Percentiles rank a stretch among this genome's conserved stretches.
These are phyloP conservation scores for Meloidogyne chitwoodi DNA, from an alignment of 1,140 invertebrate species.

Conservation along the genomic window DNA sequence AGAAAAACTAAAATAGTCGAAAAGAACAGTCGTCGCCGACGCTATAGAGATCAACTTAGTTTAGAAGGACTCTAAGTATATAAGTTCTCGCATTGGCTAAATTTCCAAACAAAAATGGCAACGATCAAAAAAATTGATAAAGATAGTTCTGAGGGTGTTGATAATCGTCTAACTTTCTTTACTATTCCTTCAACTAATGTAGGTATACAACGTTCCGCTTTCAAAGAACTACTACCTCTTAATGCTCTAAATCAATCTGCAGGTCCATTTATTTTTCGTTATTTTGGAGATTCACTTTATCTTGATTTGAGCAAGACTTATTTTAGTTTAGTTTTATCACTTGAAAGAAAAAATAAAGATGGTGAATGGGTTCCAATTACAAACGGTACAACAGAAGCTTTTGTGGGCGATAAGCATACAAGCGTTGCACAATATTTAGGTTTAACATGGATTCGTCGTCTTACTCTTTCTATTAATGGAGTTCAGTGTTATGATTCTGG, in stretches of 20 bases:
- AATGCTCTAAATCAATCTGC: too few relatives aligned
- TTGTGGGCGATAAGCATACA: too few relatives aligned
- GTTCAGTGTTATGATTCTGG: neutral
- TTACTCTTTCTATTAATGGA: too few relatives aligned
- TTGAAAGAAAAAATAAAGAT: neutral
- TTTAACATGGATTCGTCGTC: too few relatives aligned
- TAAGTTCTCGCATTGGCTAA: neutral
- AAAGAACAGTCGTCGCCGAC: neutral
- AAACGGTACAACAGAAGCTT: neutral
- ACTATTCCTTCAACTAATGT: too few relatives aligned
- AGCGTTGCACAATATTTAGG: too few relatives aligned
- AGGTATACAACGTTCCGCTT: too few relatives aligned
- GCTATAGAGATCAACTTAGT: neutral
- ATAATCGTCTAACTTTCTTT: too few relatives aligned
- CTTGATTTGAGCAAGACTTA: too few relatives aligned
- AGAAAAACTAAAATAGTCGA: neutral
- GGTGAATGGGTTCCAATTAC: neutral
- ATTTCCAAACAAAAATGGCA: neutral
- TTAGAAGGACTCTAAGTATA: neutral
- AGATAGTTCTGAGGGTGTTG: conserved; percentile 1
- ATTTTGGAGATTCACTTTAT: too few relatives aligned
- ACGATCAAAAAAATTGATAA: conserved; percentile 13
- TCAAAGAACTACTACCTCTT: too few relatives aligned
- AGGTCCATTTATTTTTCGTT: too few relatives aligned
- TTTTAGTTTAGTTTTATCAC: neutral